phyloP scores from a whole-genome alignment of 2,113 vertebrate genomes.

The Tor tambroides region DNA sequence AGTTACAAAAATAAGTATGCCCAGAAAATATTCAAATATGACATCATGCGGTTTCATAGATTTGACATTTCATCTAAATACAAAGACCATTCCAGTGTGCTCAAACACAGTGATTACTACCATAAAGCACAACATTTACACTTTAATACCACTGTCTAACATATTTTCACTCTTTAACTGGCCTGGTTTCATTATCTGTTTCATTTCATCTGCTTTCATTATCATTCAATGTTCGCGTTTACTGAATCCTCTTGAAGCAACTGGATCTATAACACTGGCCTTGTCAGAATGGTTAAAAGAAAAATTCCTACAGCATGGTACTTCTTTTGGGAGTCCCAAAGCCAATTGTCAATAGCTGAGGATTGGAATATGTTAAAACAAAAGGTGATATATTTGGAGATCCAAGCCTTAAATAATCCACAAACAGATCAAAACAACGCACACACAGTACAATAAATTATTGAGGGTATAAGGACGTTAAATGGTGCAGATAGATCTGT shows the following conservation, averaged over 20 bases:
- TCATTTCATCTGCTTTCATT: background rate
- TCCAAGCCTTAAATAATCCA: background rate
- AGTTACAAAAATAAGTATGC: conserved; percentile 11
- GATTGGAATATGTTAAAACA: background rate
- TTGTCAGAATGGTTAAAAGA: background rate
- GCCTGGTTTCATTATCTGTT: too few species aligned
- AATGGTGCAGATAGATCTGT: background rate
- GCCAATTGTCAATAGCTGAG: background rate
- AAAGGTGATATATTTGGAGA: background rate
- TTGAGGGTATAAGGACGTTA: background rate
- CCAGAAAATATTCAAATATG: background rate
- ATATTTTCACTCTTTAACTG: background rate
- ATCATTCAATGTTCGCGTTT: background rate
- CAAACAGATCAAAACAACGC: background rate
- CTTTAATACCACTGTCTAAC: conserved; percentile 2
- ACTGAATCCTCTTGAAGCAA: background rate
- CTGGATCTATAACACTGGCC: background rate
- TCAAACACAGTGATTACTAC: background rate
- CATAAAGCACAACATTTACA: background rate
- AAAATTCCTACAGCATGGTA: background rate
- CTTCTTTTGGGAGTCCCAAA: background rate
- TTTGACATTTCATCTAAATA: background rate
- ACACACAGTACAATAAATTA: background rate
- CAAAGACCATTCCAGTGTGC: background rate
- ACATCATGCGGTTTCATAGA: background rate